These are phyloP conservation scores for Ichneumoninae sp. DNA, from an alignment of 2,888 invertebrate genomes.

Conservation along the genomic window DNA sequence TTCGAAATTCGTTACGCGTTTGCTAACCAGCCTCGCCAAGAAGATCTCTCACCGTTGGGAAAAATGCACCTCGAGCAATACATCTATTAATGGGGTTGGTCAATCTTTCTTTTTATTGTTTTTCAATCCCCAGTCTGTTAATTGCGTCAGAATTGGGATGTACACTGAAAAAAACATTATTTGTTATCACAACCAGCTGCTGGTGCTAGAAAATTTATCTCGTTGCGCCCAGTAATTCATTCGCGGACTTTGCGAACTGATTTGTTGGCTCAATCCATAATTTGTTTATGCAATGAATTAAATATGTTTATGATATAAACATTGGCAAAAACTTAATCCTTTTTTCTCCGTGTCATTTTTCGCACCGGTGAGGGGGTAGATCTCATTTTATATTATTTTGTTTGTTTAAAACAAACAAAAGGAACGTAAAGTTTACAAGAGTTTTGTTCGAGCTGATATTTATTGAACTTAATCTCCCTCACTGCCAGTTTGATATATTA, in stretches of 20 bases:
- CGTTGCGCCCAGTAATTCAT: neutral
- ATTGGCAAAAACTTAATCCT: neutral
- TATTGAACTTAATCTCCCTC: slow-evolving; percentile 25
- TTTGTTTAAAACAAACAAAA: neutral
- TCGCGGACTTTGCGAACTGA: too few species aligned
- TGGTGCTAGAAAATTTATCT: neutral
- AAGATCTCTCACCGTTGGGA: slow-evolving; percentile 6
- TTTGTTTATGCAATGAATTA: too few species aligned
- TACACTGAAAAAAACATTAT: neutral
- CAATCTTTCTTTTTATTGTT: neutral
- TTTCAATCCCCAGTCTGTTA: neutral
- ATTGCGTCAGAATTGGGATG: neutral
- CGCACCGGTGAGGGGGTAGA: neutral
- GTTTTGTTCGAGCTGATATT: slow-evolving; percentile 34
- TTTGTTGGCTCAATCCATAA: too few species aligned
- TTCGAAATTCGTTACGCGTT: slow-evolving; percentile 45
- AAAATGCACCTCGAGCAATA: neutral
- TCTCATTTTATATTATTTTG: neutral
- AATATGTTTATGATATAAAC: neutral
- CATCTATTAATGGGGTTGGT: neutral
- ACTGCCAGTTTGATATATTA: slow-evolving; percentile 45
- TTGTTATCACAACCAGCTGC: neutral
- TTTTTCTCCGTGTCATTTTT: neutral
- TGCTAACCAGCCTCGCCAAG: neutral
- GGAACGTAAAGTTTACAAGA: slow-evolving; percentile 23